A percentile compares a stretch with the other conserved stretches of the same genome.
Conservation (phyloP, 2,888 invertebrate genomes). For the Ochropleura plecta region DNA sequence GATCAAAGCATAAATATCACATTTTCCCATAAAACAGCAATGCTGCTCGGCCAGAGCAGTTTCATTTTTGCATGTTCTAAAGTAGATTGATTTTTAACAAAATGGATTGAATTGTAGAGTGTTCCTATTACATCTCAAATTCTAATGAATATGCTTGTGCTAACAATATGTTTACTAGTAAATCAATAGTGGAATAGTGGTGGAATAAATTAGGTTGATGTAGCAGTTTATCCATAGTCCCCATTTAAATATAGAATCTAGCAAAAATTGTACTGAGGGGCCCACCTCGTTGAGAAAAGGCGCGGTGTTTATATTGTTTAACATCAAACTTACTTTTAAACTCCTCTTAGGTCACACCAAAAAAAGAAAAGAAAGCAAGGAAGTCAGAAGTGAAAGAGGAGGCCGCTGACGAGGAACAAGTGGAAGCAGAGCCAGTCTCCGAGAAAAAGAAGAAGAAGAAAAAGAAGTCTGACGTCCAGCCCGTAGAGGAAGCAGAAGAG, state of each 20-base stretch:
- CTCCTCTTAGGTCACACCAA: slow-evolving; percentile 77
- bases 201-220: neutral
- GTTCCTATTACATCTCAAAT: neutral
- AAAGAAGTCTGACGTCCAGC: slow-evolving; percentile 81
- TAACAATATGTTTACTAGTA: neutral
- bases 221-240: neutral
- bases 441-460: slow-evolving; percentile 90
- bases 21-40: neutral
- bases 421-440: slow-evolving; percentile 71
- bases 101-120: neutral
- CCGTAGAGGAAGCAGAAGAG: slow-evolving; percentile 64
- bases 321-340: neutral
- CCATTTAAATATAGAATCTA: neutral
- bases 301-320: neutral
- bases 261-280: neutral
- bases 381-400: slow-evolving; percentile 62
- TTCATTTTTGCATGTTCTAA: neutral
- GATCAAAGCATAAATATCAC: neutral
- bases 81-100: no score
- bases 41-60: neutral
- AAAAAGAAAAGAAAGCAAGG: slow-evolving; percentile 83
- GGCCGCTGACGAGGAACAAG: slow-evolving; percentile 50
- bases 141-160: neutral
- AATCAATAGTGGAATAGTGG: neutral
- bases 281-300: neutral